These are phyloP conservation scores for Geococcyx californianus DNA, from an alignment of 2,113 vertebrate genomes.

Conservation along the genomic window DNA sequence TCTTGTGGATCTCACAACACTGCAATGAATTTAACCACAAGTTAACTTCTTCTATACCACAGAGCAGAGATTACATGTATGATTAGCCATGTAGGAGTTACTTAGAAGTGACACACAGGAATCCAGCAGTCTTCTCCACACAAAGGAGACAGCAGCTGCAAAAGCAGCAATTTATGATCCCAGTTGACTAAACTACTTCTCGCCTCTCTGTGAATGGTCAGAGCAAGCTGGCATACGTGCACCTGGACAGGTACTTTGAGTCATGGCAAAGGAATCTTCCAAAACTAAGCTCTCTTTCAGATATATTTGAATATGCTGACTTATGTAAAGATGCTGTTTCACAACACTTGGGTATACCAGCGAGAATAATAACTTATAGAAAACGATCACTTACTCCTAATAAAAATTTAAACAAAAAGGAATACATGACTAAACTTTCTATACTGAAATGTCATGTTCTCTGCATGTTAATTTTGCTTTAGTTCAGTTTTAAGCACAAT, in stretches of 20 bases:
- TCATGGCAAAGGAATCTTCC: background rate
- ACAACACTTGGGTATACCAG: background rate
- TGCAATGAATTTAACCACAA: background rate
- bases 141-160: accelerated
- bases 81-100: background rate
- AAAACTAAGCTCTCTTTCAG: background rate
- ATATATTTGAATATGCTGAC: background rate
- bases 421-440: background rate
- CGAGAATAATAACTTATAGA: background rate
- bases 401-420: background rate
- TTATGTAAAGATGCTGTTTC: background rate
- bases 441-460: background rate
- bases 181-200: background rate
- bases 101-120: background rate
- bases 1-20: background rate
- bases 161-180: background rate
- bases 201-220: background rate
- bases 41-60: background rate
- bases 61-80: background rate
- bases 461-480: background rate
- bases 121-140: background rate
- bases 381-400: background rate
- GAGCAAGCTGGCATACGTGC: background rate
- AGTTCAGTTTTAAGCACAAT: background rate
- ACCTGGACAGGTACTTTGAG: background rate